Conservation (phyloP, 2,888 invertebrate species). For the Andrena flavipes region DNA sequence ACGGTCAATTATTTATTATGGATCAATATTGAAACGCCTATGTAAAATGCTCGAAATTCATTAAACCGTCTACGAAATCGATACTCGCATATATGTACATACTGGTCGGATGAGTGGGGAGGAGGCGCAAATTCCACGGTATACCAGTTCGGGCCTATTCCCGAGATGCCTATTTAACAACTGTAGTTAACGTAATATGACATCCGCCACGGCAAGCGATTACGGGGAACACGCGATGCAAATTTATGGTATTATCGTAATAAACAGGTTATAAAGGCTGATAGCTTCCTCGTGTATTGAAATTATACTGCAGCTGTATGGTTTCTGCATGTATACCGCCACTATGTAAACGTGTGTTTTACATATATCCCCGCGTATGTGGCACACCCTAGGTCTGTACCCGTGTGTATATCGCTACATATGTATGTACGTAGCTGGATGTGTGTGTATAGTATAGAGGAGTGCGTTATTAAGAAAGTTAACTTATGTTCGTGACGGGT, state of each 20-base stretch:
- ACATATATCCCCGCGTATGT: constrained; percentile 20
- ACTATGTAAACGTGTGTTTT: constrained; percentile 43
- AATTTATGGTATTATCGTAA: constrained; percentile 80
- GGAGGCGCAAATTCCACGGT: constrained; percentile 61
- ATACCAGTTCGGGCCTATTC: constrained; percentile 65
- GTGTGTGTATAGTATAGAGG: constrained; percentile 29
- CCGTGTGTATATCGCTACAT: not conserved
- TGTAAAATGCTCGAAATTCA: constrained; percentile 53
- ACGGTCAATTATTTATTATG: constrained; percentile 15
- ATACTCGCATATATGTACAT: constrained; percentile 37
- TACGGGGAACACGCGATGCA: constrained; percentile 77
- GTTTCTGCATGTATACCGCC: constrained; percentile 50
- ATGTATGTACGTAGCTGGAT: not conserved
- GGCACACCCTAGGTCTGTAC: not conserved
- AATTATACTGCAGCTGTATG: constrained; percentile 69
- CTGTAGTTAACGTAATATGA: constrained; percentile 77
- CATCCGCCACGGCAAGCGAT: constrained; percentile 74
- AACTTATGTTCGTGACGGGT: constrained; percentile 81
- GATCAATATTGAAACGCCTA: constrained; percentile 21
- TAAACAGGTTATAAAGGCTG: constrained; percentile 80
- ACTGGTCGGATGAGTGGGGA: not conserved
- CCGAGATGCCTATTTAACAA: constrained; percentile 73
- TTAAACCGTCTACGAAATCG: constrained; percentile 57
- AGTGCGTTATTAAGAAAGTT: constrained; percentile 78
- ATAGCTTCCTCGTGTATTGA: constrained; percentile 77